Base-by-base conservation (phyloP, 2,888 invertebrate species). In the Pomacea canaliculata region DNA sequence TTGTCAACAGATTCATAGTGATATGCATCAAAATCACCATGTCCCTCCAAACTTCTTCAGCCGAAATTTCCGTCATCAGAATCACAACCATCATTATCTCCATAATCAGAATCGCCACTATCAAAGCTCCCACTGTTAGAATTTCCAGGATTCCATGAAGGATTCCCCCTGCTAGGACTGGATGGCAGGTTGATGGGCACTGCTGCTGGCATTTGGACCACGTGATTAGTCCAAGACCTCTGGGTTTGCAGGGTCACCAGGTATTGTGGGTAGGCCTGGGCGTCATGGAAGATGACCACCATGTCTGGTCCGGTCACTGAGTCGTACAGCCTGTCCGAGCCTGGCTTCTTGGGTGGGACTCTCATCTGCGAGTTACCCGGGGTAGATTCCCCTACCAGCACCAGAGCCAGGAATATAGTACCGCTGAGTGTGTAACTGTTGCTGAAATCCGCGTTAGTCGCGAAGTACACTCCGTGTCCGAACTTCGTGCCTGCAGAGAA, bases 401-500 rank as follows among this genome's bases (percentile, higher is more conserved):
- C 85, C 59, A 68, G 76, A 23, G 81, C 76, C 65, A 71, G 77
- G 70, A 83, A 84, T 76, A 85, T 82, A 5, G 78, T 71, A 1
- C 66, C 18, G 60, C 67, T 68, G 51, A 2, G 10, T 7, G 65
- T 65, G 56, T 80, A 76, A 73, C 83, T 84, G n/a, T 51, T 66
- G 49, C 75, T 72, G 19, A 66, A 67, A 7, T 78, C 79, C 13
- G 84, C 82, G 73, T 82, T 76, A 0, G 73, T 73, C 49, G 85
- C 84, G 81, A 87, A 87, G 76, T 87, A 87, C 2, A 85, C 86
- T 8, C 87, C 87, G 48, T 80, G 70, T 37, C 87, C 87, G 76
- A 81, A 80, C 1, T 70, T 79, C 10, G 81, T 80, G 9, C 85
- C 86, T 12, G 51, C 2, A 13, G 51, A 56, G 2, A 56, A 4